Base-by-base conservation (phyloP, 1,140 invertebrate genomes). In the Xylocopa sonorina region DNA sequence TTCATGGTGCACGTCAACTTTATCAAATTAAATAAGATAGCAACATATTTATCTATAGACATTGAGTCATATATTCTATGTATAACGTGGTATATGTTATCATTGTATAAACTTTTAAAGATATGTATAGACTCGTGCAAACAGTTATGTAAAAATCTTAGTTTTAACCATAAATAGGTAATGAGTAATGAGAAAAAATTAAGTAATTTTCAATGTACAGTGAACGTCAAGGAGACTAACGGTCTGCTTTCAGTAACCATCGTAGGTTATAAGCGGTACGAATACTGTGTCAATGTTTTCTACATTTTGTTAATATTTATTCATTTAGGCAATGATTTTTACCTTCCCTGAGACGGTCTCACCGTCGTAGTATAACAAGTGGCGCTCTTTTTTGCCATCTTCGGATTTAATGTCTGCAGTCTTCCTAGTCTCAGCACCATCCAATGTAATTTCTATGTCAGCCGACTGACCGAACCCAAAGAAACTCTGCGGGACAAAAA, bases 391-490 rank as follows among this genome's bases (percentile, higher is more conserved):
- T 94, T 98, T 99, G 27, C 98, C 98, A 94, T 99, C 98, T 93
- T 99, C 99, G 83, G 97, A 97, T 93, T 99, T 99, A 83, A 99
- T 97, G 93, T 99, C 98, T 41, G 98, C 97, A 87, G 96, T 97
- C 94, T 99, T 99, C 83, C 96, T 94, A 64, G 95, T 96, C 82
- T 99, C 98, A 88, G 97, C 96, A 83, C 98, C 98, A 95, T 99
- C 98, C 87, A 99, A 95, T 83, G 97, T 95, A 90, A 99, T 98
- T 91, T 99, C 98, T 88, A 99, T 97, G 91, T 99, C 99, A 88
- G 99, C 99, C 92, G 97, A 98, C 93, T 99, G 98, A 87, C 99
- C 99, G 94, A 99, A 99, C 87, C 99, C 99, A 94, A 99, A 99
- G 94, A 99, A 99, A 95, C 97, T 98, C 97, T 95, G 89, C 29